Evolutionary conservation across 2,113 vertebrate species (phyloP).

Genomic region (Danio rerio): DNA sequence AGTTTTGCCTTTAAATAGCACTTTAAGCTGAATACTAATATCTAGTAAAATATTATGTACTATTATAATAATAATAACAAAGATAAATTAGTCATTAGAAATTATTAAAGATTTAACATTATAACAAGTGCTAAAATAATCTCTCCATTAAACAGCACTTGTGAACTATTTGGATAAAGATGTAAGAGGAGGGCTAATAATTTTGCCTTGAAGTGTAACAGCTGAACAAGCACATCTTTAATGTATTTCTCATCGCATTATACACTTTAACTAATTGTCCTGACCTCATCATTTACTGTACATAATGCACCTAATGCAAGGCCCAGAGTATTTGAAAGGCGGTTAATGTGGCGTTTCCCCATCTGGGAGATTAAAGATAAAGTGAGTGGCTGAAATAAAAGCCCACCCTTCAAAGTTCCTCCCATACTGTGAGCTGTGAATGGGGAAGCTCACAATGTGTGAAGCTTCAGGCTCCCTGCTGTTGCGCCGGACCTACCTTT

Average conservation of each 20-base stretch:
- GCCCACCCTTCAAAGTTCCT: not conserved
- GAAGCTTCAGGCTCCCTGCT: not conserved
- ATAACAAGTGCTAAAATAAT: too few species aligned
- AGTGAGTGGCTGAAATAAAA: slow-evolving; percentile 16
- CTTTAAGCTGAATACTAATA: too few species aligned
- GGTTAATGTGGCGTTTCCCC: slow-evolving; percentile 7
- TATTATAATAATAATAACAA: too few species aligned
- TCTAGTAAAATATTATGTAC: too few species aligned
- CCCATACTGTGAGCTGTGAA: not conserved
- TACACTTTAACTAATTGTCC: not conserved
- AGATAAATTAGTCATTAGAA: too few species aligned
- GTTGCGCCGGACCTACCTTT: not conserved
- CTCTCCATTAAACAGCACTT: too few species aligned
- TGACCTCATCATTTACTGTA: slow-evolving; percentile 30
- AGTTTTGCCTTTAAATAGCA: too few species aligned
- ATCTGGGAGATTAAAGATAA: slow-evolving; percentile 1
- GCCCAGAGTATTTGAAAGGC: not conserved
- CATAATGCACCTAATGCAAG: not conserved
- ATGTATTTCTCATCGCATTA: not conserved
- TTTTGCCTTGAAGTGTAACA: too few species aligned
- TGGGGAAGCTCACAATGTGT: not conserved
- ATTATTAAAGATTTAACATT: too few species aligned
- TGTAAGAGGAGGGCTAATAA: too few species aligned
- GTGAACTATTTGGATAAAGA: too few species aligned
- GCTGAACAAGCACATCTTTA: not conserved